Conservation (phyloP, 2,888 invertebrate genomes). For the Sinotaia quadrata region DNA sequence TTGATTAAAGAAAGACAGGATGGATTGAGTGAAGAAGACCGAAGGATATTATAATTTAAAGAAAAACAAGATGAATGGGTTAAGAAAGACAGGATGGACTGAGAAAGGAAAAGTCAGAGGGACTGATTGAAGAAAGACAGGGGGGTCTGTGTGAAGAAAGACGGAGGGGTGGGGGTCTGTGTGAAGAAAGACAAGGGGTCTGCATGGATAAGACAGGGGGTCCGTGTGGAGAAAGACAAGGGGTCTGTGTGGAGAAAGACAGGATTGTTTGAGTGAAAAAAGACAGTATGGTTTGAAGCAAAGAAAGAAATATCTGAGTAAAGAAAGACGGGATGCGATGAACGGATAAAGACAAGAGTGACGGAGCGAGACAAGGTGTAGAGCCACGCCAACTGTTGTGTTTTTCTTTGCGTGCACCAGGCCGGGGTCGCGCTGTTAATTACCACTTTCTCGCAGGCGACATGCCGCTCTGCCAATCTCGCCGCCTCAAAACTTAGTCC, state of each 20-base stretch:
- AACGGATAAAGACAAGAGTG: background rate
- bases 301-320: background rate
- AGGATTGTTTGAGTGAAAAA: too few relatives aligned
- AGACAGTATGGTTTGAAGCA: too few relatives aligned
- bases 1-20: too few relatives aligned
- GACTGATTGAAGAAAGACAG: background rate
- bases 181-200: background rate
- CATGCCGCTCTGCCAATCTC: conserved; percentile 20
- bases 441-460: conserved; percentile 24
- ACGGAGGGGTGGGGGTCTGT: too few relatives aligned
- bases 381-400: conserved; percentile 25
- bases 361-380: conserved; percentile 15
- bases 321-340: background rate
- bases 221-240: background rate
- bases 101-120: background rate
- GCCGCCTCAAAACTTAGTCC: conserved; percentile 25
- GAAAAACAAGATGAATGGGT: too few relatives aligned
- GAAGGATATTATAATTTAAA: background rate
- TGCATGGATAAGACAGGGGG: background rate
- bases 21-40: background rate
- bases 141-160: background rate
- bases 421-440: conserved; percentile 22
- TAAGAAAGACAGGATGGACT: too few relatives aligned
- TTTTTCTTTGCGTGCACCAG: conserved; percentile 21
- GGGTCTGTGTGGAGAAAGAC: background rate